phyloP scores from a whole-genome alignment of 1,140 invertebrate genomes.

The Lasaia peninsularis region DNA sequence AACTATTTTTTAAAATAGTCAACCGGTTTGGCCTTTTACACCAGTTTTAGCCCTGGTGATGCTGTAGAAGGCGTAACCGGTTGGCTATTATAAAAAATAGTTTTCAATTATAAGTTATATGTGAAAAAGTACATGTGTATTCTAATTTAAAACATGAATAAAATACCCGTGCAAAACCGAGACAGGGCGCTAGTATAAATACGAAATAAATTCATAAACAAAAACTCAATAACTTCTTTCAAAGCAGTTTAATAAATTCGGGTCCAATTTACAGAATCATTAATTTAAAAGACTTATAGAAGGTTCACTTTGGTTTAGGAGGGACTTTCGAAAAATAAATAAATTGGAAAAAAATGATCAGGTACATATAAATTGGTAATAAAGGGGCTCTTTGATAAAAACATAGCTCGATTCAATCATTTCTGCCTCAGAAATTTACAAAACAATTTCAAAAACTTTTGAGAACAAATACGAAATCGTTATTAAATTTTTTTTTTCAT shows the following conservation, averaged over 20 bases:
- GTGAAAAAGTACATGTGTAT: too few species aligned
- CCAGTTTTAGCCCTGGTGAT: too few species aligned
- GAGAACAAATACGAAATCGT: too few species aligned
- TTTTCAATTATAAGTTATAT: too few species aligned
- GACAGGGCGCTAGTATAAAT: not conserved
- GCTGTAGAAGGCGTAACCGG: too few species aligned
- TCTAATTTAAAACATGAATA: too few species aligned
- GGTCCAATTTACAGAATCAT: slow-evolving; percentile 6
- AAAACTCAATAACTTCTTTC: slow-evolving; percentile 1
- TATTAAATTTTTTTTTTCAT: too few species aligned
- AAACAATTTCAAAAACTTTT: not conserved
- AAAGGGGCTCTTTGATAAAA: not conserved
- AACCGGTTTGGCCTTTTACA: too few species aligned
- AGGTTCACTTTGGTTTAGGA: slow-evolving; percentile 1
- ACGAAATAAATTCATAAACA: not conserved
- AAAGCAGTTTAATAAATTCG: slow-evolving; percentile 1
- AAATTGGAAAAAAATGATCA: not conserved
- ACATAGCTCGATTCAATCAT: not conserved
- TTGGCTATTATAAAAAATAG: too few species aligned
- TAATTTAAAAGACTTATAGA: not conserved
- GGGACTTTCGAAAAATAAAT: not conserved
- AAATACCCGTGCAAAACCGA: too few species aligned
- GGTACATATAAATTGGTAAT: not conserved
- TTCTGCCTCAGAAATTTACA: not conserved
- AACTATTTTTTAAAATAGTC: too few species aligned